Evolutionary conservation across 92 coral and sea anemone genomes (phyloP).

Genomic region (Muricea muricata): DNA sequence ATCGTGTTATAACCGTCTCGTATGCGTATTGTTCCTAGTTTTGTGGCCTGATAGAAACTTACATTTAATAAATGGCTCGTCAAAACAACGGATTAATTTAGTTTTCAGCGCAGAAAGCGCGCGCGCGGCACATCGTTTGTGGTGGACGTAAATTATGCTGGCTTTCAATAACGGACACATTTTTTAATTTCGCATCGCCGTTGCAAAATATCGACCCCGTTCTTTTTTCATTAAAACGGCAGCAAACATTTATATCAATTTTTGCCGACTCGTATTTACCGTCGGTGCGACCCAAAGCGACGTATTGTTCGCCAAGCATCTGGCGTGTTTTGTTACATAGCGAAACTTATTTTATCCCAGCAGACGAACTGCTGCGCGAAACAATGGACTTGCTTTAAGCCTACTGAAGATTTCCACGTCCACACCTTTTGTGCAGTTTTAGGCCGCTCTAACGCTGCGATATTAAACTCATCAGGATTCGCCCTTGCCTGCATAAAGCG

Average conservation of each 20-base stretch:
- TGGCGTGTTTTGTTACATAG: conserved; percentile 19
- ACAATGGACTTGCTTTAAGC: neutral
- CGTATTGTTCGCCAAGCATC: conserved; percentile 17
- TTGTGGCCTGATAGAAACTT: conserved; percentile 2
- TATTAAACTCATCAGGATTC: neutral
- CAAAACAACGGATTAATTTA: conserved; percentile 22
- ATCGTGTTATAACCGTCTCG: neutral
- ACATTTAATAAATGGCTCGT: conserved; percentile 12
- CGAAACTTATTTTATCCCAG: neutral
- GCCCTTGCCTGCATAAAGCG: neutral
- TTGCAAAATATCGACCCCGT: conserved; percentile 7
- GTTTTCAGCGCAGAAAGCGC: neutral
- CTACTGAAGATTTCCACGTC: neutral
- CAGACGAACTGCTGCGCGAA: conserved; percentile 16
- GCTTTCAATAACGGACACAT: neutral
- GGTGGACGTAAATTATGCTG: neutral
- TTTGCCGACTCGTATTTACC: conserved; percentile 5
- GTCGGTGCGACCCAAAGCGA: conserved; percentile 35
- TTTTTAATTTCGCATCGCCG: conserved; percentile 4
- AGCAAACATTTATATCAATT: conserved; percentile 25
- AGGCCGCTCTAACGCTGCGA: neutral
- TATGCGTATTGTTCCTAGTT: neutral
- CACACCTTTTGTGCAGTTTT: neutral
- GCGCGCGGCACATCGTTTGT: conserved; percentile 2
- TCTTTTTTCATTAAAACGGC: conserved; percentile 4